Conservation (phyloP, 2,113 vertebrate genomes). For the Columbina picui region DNA sequence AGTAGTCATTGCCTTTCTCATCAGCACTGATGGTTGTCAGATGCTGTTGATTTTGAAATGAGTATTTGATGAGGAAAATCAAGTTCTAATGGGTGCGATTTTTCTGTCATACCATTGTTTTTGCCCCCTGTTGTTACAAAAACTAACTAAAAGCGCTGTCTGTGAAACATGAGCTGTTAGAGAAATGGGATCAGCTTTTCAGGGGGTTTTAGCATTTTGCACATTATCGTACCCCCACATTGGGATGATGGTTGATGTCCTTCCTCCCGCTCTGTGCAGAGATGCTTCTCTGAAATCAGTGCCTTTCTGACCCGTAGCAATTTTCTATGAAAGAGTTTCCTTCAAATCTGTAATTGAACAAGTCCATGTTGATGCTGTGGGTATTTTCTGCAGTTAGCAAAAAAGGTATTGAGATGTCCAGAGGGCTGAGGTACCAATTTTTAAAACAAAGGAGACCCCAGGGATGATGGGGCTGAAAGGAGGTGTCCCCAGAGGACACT, state of each 20-base stretch:
- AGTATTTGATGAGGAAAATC: not conserved
- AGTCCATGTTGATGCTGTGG: not conserved
- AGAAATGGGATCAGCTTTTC: not conserved
- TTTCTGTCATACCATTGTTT: not conserved
- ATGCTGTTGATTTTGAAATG: not conserved
- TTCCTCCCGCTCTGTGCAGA: not conserved
- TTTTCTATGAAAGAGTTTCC: not conserved
- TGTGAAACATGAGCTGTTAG: not conserved
- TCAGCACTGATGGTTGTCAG: not conserved
- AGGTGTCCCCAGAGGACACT: not conserved
- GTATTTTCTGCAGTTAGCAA: not conserved
- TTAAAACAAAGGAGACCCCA: not conserved
- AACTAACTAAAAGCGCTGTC: not conserved
- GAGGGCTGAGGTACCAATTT: not conserved
- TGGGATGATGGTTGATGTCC: not conserved
- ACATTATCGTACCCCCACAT: rapidly evolving
- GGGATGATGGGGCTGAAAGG: rapidly evolving
- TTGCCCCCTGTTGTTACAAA: not conserved
- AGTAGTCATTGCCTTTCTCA: not conserved
- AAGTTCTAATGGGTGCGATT: not conserved
- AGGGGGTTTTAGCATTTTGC: not conserved
- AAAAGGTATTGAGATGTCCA: not conserved
- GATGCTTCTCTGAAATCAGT: not conserved
- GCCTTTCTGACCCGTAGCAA: not conserved
- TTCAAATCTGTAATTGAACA: not conserved